phyloP scores from a whole-genome alignment of 2,888 invertebrate genomes.

The Scaptomyza caliginosa region DNA sequence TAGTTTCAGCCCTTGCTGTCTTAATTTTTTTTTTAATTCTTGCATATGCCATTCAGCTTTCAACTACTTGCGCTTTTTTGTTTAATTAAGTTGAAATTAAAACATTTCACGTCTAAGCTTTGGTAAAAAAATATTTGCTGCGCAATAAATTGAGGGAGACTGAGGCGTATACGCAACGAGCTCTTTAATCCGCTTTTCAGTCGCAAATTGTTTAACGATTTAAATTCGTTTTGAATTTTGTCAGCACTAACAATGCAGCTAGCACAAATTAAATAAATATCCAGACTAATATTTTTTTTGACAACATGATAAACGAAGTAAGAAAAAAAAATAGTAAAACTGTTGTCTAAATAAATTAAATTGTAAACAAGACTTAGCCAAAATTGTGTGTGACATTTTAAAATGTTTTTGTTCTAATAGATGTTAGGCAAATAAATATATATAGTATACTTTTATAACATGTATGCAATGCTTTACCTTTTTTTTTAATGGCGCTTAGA shows the following conservation, averaged over 20 bases:
- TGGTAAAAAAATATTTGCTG: conserved; percentile 2
- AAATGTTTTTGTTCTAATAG: neutral
- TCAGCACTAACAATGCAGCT: neutral
- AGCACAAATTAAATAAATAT: conserved; percentile 16
- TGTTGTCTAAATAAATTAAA: conserved; percentile 3
- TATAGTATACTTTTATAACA: neutral
- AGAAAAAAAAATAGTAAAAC: neutral
- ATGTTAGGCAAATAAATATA: neutral
- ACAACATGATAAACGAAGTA: neutral
- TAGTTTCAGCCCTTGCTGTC: neutral
- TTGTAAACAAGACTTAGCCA: conserved; percentile 13
- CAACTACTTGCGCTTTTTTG: conserved; percentile 24
- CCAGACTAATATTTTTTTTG: neutral
- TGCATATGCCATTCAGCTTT: neutral
- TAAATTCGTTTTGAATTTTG: conserved; percentile 8
- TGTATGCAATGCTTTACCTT: neutral
- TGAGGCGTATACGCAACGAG: conserved; percentile 19
- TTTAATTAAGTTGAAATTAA: conserved; percentile 66
- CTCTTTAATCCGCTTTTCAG: conserved; percentile 16
- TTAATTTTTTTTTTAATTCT: too few species aligned
- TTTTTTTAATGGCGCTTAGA: neutral
- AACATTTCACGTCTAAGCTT: conserved; percentile 14
- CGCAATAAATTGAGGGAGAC: conserved; percentile 13
- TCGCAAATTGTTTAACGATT: conserved; percentile 7
- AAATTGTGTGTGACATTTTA: conserved; percentile 7